These are phyloP conservation scores for Epizoanthus stellaris DNA, from an alignment of 92 coral and sea anemone species.

Conservation along the genomic window DNA sequence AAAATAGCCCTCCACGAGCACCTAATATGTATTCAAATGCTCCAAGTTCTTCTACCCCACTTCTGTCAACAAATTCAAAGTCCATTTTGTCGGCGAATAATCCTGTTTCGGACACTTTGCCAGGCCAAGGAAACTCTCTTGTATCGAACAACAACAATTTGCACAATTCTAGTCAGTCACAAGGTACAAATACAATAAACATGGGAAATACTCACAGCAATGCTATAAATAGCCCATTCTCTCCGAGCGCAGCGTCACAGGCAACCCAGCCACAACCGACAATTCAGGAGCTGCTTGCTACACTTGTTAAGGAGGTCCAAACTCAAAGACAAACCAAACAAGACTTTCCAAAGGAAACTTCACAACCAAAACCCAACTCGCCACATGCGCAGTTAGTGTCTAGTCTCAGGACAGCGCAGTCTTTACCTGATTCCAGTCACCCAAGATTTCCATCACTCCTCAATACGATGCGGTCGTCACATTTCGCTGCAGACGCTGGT, in stretches of 20 bases:
- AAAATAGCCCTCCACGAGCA: neutral
- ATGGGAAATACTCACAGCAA: neutral
- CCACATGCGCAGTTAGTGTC: neutral
- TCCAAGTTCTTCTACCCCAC: neutral
- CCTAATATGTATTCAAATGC: neutral
- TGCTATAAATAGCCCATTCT: neutral
- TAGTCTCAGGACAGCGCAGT: neutral
- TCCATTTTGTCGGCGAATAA: neutral
- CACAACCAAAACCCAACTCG: neutral
- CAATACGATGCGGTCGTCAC: neutral
- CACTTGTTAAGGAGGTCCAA: slow-evolving; percentile 23
- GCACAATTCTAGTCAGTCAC: neutral
- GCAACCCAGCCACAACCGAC: neutral
- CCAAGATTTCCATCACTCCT: neutral
- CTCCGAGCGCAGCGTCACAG: neutral
- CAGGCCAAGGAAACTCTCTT: neutral
- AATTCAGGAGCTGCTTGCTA: slow-evolving; percentile 13
- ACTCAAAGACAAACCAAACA: slow-evolving; percentile 24
- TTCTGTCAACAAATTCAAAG: neutral
- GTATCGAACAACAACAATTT: neutral
- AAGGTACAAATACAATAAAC: neutral
- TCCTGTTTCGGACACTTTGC: neutral
- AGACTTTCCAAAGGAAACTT: neutral
- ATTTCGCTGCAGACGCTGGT: neutral
- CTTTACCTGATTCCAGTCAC: neutral